Base-by-base conservation (phyloP, 2,113 vertebrate species). In the Malurus elegans region DNA sequence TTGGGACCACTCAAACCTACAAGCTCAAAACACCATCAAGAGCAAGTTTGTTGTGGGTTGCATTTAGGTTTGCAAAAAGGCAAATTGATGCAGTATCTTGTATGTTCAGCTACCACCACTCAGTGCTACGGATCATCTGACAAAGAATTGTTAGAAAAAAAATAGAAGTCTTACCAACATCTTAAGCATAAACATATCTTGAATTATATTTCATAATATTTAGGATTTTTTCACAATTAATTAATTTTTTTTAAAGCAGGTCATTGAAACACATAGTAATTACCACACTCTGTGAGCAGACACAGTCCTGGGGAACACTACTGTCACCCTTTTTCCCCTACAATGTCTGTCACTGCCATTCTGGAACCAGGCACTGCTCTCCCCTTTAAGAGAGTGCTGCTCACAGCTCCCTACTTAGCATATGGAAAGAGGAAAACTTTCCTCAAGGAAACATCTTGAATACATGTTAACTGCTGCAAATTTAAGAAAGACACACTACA, bases 391-490 rank as follows among this genome's bases (percentile, higher is more conserved):
- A 40, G 15, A 54, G 6, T 10, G 19, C 42, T 47, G 34, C 74
- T 73, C 26, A 60, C 45, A 70, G 29, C 21, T 84, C 66, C 61
- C 42, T 56, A 8, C 14, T n/a, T 45, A 80, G 50, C 51, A 72
- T 38, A 78, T 21, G 11, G 86, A 69, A 85, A 45, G 32, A 38
- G 47, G 28, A 92, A 84, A 73, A 38, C 58, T 78, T 88, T 75
- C 73, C 81, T 51, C 80, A 81, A 64, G 73, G 88, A 93, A 90
- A 57, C 40, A 28, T 56, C 86, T 79, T 92, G n/a, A 90, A 86
- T 62, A 61, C 17, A 70, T 25, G 25, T 74, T 86, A 91, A 90
- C 53, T 25, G 65, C 50, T 32, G 31, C 66, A 60, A 94, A 88
- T 60, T 61, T 51, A 42, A 76, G 32, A 34, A 65, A 62, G 15